These are phyloP conservation scores for Melospiza georgiana DNA, from an alignment of 2,113 vertebrate genomes.

Conservation along the genomic window DNA sequence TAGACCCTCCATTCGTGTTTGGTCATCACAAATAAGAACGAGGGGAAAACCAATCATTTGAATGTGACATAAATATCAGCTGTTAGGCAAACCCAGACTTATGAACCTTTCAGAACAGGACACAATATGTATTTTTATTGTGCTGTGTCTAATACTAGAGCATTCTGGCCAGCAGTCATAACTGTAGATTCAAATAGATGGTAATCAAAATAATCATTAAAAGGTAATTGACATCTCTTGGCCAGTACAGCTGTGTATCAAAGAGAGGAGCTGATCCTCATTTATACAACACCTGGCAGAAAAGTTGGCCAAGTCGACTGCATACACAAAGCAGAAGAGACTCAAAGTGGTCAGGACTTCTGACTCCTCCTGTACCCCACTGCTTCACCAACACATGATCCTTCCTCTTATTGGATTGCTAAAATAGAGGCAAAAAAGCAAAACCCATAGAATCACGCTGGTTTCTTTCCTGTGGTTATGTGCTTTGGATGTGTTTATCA, in stretches of 20 bases:
- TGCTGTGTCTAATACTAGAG: neutral
- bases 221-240: neutral
- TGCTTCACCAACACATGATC: neutral
- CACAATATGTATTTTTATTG: neutral
- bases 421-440: neutral
- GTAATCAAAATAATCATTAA: neutral
- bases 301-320: rapidly evolving
- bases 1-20: neutral
- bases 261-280: neutral
- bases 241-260: neutral
- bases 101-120: neutral
- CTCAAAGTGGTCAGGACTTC: neutral
- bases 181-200: neutral
- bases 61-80: neutral
- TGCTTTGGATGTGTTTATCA: neutral
- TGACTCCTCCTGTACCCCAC: neutral
- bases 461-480: neutral
- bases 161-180: neutral
- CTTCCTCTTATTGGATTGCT: neutral
- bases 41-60: neutral
- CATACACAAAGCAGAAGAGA: neutral
- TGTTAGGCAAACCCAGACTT: neutral
- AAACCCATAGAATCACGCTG: neutral
- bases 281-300: neutral
- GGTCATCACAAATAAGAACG: neutral